Base-by-base conservation (phyloP, 2,888 invertebrate species). In the Tiphia femorata region DNA sequence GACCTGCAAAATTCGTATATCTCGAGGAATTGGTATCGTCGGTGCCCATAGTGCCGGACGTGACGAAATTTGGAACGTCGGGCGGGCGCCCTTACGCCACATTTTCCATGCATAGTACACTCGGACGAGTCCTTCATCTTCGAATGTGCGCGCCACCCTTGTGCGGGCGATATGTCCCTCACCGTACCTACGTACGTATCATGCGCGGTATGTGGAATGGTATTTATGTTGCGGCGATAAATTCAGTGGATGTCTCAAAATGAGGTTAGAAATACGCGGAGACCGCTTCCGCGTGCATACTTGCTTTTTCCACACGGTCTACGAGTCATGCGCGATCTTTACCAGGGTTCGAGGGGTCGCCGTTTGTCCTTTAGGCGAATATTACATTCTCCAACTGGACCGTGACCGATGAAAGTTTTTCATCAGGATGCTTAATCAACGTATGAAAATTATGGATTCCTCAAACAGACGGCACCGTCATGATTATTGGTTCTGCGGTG, bases 191-290 rank as follows among this genome's bases (percentile, higher is more conserved):
- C 60, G 55, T 48, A 49, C 50, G 47, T 62, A 56, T 64, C 59
- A 56, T 49, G 53, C 62, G 58, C 17, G 67, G 69, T 64, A 69
- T 67, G 69, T 59, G 52, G 58, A 59, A 50, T 59, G 70, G 69
- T 70, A 69, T 69, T 69, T 69, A 69, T 67, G 70, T 62, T 59
- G 53, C 58, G 37, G 48, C 70, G 67, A 67, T 69, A 69, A 70
- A 69, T 69, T 70, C 67, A 56, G 37, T 51, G 59, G 59, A 70
- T 67, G 64, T 70, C 70, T 63, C 64, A 56, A 62, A 69, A 70
- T 47, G 69, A 55, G 69, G 67, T 70, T 70, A 64, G 62, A 69
- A 69, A 67, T 69, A 67, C 64, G 62, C 44, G 55, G n/a, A 55
- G 52, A 50, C 64, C 37, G 58, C 52, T 59, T 62, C 58, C 68